These are phyloP conservation scores for Mallateleia sp. DNA, from an alignment of 2,888 invertebrate genomes.

Conservation along the genomic window DNA sequence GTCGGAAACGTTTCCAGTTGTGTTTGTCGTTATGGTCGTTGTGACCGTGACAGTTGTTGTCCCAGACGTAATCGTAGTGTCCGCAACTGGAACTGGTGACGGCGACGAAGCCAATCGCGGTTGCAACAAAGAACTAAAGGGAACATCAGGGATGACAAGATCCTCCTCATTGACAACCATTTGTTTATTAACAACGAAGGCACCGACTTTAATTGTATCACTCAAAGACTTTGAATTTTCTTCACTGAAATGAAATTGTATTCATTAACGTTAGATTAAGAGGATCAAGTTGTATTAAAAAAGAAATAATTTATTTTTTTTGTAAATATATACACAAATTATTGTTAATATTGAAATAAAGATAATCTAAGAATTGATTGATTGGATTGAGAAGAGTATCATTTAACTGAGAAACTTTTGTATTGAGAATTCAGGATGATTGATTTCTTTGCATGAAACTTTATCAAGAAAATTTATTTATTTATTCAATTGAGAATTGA, in stretches of 20 bases:
- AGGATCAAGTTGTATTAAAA: no score
- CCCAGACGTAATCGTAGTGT: conserved; percentile 72
- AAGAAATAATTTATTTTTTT: no score
- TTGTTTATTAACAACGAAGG: conserved; percentile 93
- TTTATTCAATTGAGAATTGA: no score
- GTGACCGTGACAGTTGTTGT: conserved; percentile 57
- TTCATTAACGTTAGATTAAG: no score
- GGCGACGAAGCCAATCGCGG: conserved; percentile 88
- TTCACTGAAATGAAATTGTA: conserved; percentile 90
- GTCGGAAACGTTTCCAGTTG: conserved; percentile 75
- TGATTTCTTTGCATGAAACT: no score
- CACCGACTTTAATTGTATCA: conserved; percentile 94
- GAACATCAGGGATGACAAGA: conserved; percentile 91
- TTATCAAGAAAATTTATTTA: no score
- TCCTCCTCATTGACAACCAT: conserved; percentile 91
- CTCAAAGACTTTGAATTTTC: conserved; percentile 93
- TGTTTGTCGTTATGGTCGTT: conserved; percentile 54
- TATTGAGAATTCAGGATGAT: no score
- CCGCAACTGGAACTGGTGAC: conserved; percentile 80
- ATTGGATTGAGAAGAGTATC: no score
- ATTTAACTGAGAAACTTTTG: no score
- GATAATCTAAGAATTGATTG: no score
- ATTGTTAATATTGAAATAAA: no score
- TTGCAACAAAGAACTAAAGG: conserved; percentile 91
- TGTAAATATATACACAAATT: no score